Conservation (phyloP, 64 coral and sea anemone species). For the Montipora sp. region DNA sequence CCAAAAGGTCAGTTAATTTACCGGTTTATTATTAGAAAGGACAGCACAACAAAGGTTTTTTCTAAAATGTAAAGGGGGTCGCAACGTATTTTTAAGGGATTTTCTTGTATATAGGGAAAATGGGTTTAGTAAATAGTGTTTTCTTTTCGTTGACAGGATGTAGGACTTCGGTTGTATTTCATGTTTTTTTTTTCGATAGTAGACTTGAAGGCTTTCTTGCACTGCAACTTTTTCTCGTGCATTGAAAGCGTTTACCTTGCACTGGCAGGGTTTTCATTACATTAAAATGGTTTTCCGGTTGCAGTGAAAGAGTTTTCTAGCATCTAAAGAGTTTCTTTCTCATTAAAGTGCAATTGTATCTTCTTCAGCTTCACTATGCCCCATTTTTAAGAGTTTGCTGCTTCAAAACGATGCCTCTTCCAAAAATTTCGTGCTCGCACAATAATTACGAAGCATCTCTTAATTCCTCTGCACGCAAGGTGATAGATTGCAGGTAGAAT, state of each 20-base stretch:
- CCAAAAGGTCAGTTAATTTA: not conserved
- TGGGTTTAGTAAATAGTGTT: not conserved
- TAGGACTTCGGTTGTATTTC: not conserved
- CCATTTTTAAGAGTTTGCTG: not conserved
- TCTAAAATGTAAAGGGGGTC: too few species aligned
- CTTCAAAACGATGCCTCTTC: not conserved
- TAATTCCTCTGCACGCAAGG: conserved; percentile 9
- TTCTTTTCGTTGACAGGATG: too few species aligned
- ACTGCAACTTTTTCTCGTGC: not conserved
- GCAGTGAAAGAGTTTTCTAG: not conserved
- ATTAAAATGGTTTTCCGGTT: not conserved
- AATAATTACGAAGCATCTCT: conserved; percentile 39
- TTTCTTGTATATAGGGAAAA: too few species aligned
- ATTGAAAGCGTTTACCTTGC: not conserved
- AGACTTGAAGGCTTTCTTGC: too few species aligned
- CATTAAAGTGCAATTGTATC: not conserved
- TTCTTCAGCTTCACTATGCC: too few species aligned
- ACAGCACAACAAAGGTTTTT: too few species aligned
- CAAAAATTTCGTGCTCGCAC: conserved; percentile 7
- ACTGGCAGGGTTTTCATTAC: not conserved
- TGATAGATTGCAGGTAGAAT: not conserved
- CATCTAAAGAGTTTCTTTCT: not conserved
- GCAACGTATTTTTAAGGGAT: too few species aligned
- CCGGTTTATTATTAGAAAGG: not conserved
- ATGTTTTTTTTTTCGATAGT: not conserved